Evolutionary conservation across 2,888 invertebrate species (phyloP).

Genomic region (Nephrotoma appendiculata): DNA sequence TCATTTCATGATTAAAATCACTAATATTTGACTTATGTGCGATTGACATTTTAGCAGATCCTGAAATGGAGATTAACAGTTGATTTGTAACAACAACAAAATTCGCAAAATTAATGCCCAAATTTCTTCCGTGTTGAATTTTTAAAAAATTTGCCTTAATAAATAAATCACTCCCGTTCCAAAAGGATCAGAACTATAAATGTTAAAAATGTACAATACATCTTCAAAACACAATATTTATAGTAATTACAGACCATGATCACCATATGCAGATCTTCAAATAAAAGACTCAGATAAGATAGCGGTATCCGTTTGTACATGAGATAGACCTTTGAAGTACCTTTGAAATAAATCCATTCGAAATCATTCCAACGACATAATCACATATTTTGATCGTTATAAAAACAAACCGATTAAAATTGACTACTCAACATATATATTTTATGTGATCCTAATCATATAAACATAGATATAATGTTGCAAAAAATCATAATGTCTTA

Average conservation of each 20-base stretch:
- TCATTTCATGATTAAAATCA: no score
- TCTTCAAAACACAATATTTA: neutral
- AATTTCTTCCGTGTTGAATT: no score
- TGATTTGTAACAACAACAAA: no score
- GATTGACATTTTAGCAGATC: no score
- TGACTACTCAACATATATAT: neutral
- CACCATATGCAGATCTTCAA: neutral
- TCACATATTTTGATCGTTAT: neutral
- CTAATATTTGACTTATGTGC: no score
- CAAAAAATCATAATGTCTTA: neutral
- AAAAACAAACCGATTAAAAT: neutral
- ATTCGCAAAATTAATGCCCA: no score
- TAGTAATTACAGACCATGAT: neutral
- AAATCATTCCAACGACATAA: neutral
- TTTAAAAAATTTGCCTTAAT: no score
- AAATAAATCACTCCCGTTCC: no score
- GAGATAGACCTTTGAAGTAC: neutral
- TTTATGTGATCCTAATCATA: neutral
- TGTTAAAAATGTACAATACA: neutral
- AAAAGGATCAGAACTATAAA: no score
- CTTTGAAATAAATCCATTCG: neutral
- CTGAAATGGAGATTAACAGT: no score
- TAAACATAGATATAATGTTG: neutral
- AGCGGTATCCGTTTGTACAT: neutral
- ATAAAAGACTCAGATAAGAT: neutral